Evolutionary conservation across 1,140 invertebrate genomes (phyloP).

Genomic region (Drosophila lacteicornis): DNA sequence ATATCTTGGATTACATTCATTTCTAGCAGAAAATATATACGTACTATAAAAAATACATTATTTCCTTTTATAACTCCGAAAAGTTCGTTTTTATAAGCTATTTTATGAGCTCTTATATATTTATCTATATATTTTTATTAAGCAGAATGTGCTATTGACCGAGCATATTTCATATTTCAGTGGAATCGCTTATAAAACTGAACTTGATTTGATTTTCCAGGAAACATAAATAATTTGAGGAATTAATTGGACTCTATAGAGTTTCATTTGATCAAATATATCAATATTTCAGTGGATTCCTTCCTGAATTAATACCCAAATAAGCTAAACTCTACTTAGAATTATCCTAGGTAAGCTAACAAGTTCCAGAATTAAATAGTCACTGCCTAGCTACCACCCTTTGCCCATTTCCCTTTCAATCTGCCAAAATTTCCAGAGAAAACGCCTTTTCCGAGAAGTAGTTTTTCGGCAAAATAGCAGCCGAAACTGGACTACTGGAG

Average conservation of each 20-base stretch:
- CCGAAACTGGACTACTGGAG: background rate
- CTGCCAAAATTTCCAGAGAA: constrained; percentile 1
- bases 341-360: constrained; percentile 1
- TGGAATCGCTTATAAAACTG: background rate
- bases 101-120: background rate
- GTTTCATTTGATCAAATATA: fast-evolving
- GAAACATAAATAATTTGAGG: background rate
- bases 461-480: constrained; percentile 35
- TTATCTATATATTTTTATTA: background rate
- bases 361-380: background rate
- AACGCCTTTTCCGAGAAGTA: constrained; percentile 32
- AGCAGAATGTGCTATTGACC: fast-evolving
- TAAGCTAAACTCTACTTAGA: background rate
- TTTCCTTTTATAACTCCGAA: background rate
- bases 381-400: background rate
- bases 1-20: background rate
- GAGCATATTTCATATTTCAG: background rate
- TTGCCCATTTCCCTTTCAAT: constrained; percentile 4
- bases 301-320: too few species aligned
- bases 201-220: background rate
- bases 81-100: background rate
- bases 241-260: background rate
- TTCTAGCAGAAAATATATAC: background rate
- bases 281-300: background rate
- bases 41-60: background rate